phyloP scores from a whole-genome alignment of 2,797 vertebrate species.

The Borostomias antarcticus region DNA sequence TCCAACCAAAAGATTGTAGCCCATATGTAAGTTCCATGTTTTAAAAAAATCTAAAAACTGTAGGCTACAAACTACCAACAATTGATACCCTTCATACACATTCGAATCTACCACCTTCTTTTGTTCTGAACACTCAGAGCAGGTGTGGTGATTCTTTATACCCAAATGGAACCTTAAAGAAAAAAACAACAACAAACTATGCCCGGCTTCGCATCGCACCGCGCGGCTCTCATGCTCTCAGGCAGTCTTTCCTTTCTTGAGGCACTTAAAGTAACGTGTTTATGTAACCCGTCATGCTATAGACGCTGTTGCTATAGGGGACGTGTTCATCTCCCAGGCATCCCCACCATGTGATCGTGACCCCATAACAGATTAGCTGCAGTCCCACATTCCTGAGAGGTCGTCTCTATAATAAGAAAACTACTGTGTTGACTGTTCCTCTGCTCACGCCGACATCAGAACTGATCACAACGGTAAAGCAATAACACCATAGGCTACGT shows the following conservation, averaged over 20 bases:
- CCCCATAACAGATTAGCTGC: conserved; percentile 36
- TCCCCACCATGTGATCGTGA: conserved; percentile 3
- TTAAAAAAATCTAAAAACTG: too few species aligned
- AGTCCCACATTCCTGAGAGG: conserved; percentile 45
- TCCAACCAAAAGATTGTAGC: neutral
- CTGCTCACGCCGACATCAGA: conserved; percentile 1
- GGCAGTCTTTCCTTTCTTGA: neutral
- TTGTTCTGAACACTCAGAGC: too few species aligned
- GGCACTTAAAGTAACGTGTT: neutral
- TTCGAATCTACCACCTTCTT: too few species aligned
- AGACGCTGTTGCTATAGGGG: neutral
- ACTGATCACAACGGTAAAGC: conserved; percentile 11
- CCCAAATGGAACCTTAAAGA: too few species aligned
- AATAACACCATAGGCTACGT: neutral
- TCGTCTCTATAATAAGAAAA: conserved; percentile 50
- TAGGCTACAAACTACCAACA: too few species aligned
- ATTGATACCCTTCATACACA: too few species aligned
- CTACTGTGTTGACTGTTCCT: neutral
- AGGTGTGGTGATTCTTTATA: too few species aligned
- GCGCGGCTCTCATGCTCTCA: too few species aligned
- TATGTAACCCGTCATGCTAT: neutral
- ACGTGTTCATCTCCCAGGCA: neutral
- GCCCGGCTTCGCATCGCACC: too few species aligned
- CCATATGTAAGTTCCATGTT: neutral
- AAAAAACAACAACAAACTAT: too few species aligned